Percentiles rank a stretch among this genome's conserved stretches.
Conservation (phyloP, 2,888 invertebrate species). For the Ganaspis brasiliensis region DNA sequence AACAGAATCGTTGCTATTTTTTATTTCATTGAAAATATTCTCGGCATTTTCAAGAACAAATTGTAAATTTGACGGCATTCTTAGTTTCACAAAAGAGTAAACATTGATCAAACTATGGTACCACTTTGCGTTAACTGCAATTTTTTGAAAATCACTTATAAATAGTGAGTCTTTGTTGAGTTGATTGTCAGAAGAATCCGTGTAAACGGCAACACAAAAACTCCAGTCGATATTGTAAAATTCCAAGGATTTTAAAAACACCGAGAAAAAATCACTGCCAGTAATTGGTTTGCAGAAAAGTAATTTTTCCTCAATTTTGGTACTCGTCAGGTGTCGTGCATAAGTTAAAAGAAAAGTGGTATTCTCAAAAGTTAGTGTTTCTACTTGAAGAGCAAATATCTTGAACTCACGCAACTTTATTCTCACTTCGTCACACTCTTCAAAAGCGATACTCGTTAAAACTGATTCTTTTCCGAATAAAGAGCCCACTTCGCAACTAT, state of each 20-base stretch:
- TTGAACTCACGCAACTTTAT: not conserved
- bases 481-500: no score
- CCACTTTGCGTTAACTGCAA: not conserved
- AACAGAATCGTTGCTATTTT: no score
- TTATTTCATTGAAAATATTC: no score
- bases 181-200: not conserved
- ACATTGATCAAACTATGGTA: not conserved
- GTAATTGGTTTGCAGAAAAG: not conserved
- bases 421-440: not conserved
- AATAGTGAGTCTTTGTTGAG: not conserved
- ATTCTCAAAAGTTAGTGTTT: constrained; percentile 2
- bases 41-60: no score
- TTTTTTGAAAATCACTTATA: not conserved
- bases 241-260: not conserved
- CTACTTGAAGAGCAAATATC: not conserved
- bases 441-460: not conserved
- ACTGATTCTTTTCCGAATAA: no score
- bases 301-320: constrained; percentile 9
- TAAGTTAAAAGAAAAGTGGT: not conserved
- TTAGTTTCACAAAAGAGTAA: constrained; percentile 1
- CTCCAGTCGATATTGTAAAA: not conserved
- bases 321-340: not conserved
- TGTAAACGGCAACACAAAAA: not conserved
- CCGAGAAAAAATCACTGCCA: not conserved
- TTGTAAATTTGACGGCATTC: constrained; percentile 20